Evolutionary conservation across 2,113 vertebrate species (phyloP), one percentile per base, ranked within the genome.

Genomic region (Mirza zaza): DNA sequence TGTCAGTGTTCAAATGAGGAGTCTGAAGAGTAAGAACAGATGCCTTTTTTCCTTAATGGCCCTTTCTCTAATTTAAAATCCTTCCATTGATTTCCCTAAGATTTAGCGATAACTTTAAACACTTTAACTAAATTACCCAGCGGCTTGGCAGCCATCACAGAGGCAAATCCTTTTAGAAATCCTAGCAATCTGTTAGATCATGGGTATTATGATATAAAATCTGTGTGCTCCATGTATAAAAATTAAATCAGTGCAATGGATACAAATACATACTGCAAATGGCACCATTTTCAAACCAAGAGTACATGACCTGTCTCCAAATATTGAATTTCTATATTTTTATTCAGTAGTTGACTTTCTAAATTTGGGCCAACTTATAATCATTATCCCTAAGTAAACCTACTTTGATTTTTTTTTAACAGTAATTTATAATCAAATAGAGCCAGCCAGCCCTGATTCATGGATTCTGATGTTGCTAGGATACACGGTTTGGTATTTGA

Each of bases 41-140:
- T 97, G 97, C 96, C 97, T 97, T 92, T 48, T 88, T 80, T 48
- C 57, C 75, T 87, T 71, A 97, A 96, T 98, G 96, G 98, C 85
- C 91, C 95, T 97, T 98, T 97, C 96, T 95, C 42, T 97, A 97
- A 68, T 92, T 97, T 97, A 93, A 87, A 98, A 97, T 50, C 96
- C 90, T 98, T 91, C 95, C 97, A 97, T 98, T 97, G 92, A 97
- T 97, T 97, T 98, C 93, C 90, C 97, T 79, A 97, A 97, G 97
- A 98, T 98, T 98, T 98, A 97, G 95, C 94, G 96, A 98, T 98
- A 97, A 97, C 97, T 98, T 92, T 95, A 97, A 87, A 71, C 76
- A 96, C 91, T 97, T 92, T 98, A 98, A 98, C 97, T 98, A 98
- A 98, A 98, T 98, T 98, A 97, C 92, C 97, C 97, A 98, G 97